Base-by-base conservation (phyloP, 2,888 invertebrate genomes). In the Xylocampa areola region DNA sequence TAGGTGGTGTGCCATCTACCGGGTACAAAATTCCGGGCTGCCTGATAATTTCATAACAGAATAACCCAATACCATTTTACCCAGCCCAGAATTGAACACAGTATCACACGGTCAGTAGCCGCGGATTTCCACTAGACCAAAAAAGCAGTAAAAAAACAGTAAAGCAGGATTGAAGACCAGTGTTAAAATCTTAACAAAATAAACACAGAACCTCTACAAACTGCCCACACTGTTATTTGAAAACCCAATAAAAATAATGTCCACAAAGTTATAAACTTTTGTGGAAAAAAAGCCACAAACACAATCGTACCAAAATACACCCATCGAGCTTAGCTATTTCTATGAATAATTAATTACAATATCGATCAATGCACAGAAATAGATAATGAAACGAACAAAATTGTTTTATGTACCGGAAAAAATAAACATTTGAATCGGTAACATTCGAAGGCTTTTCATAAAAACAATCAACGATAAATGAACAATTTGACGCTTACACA, bases 391-490 rank as follows among this genome's bases (percentile, higher is more conserved):
- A 44, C 47, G 47, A 61, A 58, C 41, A 32, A 4, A 21, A 21
- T 33, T 33, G 30, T 32, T 8, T 25, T 3, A 29, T 33, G 55
- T 30, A 53, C 48, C 43, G 47, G n/a, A n/a, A n/a, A 48, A 61
- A 54, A 60, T 55, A 60, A 52, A 55, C 25, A 55, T 59, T 52
- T 64, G 59, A 51, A 64, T 51, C 43, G 49, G 41, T 51, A 55
- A 52, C 47, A 60, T 58, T 47, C 47, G 44, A 39, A 17, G 13
- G 43, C 48, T 47, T 29, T 60, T 60, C 30, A 43, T 50, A 36
- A 32, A 51, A 16, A 57, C 47, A 50, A 50, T 53, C 30, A 47
- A 39, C 40, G 30, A 1, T 7, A 40, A 60, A 57, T 57, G 43
- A 57, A 58, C 57, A 61, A 35, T 40, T 55, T 49, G 58, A 39